Conservation (phyloP, 2,113 vertebrate species). For the Etia nguti region DNA sequence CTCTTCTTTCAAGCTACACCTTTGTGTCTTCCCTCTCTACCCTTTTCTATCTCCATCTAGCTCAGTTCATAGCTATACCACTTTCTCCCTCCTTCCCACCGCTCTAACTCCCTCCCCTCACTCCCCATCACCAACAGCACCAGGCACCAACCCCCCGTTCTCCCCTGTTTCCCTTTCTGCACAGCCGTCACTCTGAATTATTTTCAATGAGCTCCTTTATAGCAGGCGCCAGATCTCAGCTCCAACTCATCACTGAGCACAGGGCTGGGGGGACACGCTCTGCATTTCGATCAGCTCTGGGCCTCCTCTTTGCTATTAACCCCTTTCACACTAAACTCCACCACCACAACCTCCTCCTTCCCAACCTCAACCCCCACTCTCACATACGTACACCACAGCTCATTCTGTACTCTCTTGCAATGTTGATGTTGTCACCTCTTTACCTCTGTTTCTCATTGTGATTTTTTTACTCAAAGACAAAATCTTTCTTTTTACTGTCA, state of each 20-base stretch:
- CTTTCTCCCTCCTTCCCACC: neutral
- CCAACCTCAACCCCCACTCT: neutral
- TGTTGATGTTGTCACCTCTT: slow-evolving; percentile 53
- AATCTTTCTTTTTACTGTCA: neutral
- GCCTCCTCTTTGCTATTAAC: slow-evolving; percentile 86
- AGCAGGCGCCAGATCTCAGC: slow-evolving; percentile 87
- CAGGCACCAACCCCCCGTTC: neutral
- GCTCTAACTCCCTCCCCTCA: neutral
- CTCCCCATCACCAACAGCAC: neutral
- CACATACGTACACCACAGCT: slow-evolving; percentile 40
- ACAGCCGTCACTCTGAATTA: slow-evolving; percentile 94
- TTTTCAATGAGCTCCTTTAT: slow-evolving; percentile 92
- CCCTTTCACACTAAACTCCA: slow-evolving; percentile 75
- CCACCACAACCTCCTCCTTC: neutral
- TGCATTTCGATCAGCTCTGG: slow-evolving; percentile 85
- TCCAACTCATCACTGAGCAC: slow-evolving; percentile 87
- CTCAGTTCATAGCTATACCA: slow-evolving; percentile 29
- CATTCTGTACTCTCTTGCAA: slow-evolving; percentile 51
- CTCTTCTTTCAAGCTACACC: slow-evolving; percentile 26
- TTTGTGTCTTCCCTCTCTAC: slow-evolving; percentile 47
- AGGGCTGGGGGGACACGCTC: slow-evolving; percentile 78
- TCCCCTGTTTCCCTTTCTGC: slow-evolving; percentile 71
- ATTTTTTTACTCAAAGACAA: neutral
- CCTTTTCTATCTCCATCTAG: slow-evolving; percentile 56
- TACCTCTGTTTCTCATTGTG: slow-evolving; percentile 37